A percentile compares a stretch with the other conserved stretches of the same genome.
Evolutionary conservation across 2,113 vertebrate genomes (phyloP).

Genomic region (Canis aureus): DNA sequence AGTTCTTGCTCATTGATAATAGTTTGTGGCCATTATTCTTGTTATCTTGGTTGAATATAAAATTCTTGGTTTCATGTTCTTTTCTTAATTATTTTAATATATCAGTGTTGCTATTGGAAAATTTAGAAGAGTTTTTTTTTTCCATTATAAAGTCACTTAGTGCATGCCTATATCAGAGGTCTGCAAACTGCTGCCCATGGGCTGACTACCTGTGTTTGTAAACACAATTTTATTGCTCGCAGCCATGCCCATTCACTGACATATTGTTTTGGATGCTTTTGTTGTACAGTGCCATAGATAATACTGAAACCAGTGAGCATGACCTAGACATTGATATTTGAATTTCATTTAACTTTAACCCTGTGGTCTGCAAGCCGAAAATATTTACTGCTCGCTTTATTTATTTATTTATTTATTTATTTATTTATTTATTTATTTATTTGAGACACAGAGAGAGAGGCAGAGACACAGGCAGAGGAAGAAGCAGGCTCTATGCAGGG

Average conservation of each 20-base stretch:
- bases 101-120: neutral
- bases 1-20: neutral
- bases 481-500: too few relatives aligned
- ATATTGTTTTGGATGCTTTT: neutral
- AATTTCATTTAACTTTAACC: neutral
- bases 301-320: neutral
- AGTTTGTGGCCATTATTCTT: neutral
- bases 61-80: conserved; percentile 31
- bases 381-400: neutral
- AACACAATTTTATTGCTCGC: neutral
- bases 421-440: too few relatives aligned
- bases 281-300: neutral
- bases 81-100: conserved; percentile 23
- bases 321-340: neutral
- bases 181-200: neutral
- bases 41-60: neutral
- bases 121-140: neutral
- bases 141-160: neutral
- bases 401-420: too few relatives aligned
- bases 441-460: too few relatives aligned
- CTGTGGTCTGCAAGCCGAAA: neutral
- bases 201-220: neutral
- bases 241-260: neutral
- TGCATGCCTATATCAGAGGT: neutral
- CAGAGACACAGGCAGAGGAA: too few relatives aligned